Evolutionary conservation across 1,140 invertebrate genomes (phyloP).

Genomic region (Danaus melanippus): DNA sequence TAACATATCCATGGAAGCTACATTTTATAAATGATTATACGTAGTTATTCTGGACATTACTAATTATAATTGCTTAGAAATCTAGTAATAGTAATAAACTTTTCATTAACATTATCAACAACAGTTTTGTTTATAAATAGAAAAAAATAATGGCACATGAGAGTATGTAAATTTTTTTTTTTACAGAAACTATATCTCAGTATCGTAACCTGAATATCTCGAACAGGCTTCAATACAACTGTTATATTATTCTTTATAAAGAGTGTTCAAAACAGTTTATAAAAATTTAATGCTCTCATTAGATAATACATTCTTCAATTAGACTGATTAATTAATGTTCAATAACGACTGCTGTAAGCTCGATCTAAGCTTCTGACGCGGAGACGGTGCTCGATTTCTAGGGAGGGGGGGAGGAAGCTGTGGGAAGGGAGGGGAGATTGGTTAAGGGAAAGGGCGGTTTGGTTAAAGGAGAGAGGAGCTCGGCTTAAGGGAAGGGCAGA

Average conservation of each 20-base stretch:
- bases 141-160: conserved; percentile 52
- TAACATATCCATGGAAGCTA: conserved; percentile 17
- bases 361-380: conserved; percentile 52
- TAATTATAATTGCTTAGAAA: too few relatives aligned
- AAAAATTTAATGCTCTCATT: conserved; percentile 5
- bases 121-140: conserved; percentile 29
- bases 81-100: too few relatives aligned
- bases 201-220: conserved; percentile 1
- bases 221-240: neutral
- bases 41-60: too few relatives aligned
- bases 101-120: conserved; percentile 29
- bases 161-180: conserved; percentile 22
- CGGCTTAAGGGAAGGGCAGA: conserved; percentile 23
- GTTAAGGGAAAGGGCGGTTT: conserved; percentile 26
- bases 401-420: conserved; percentile 30
- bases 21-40: neutral
- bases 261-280: conserved; percentile 11
- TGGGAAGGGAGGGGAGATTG: too few relatives aligned
- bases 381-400: conserved; percentile 28
- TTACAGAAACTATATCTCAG: conserved; percentile 1
- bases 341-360: conserved; percentile 42
- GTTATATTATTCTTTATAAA: conserved; percentile 1
- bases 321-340: conserved; percentile 5
- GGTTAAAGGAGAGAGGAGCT: too few relatives aligned
- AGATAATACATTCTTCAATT: conserved; percentile 8